Evolutionary conservation across 2,113 vertebrate genomes (phyloP).

Genomic region (Mustela lutreola): DNA sequence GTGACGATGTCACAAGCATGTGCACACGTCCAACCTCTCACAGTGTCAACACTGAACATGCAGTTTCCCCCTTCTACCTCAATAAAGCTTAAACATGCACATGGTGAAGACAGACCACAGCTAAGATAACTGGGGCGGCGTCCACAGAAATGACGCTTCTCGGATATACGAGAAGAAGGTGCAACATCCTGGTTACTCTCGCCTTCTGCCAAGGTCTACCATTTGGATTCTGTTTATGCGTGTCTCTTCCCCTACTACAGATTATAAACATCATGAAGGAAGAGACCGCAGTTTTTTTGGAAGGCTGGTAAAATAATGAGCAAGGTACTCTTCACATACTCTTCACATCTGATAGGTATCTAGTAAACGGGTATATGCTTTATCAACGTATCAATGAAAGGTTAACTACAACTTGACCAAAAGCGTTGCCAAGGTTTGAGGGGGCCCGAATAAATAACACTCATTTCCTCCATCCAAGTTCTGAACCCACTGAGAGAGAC

Average conservation of each 20-base stretch:
- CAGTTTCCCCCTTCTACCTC: neutral
- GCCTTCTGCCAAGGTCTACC: neutral
- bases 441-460: neutral
- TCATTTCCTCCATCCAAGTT: slow-evolving; percentile 9
- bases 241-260: neutral
- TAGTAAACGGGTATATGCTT: neutral
- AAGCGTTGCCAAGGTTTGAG: neutral
- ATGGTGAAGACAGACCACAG: neutral
- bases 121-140: accelerated
- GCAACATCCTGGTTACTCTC: neutral
- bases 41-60: neutral
- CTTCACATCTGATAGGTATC: neutral
- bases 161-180: neutral
- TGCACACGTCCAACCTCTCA: neutral
- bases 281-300: neutral
- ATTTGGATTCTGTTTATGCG: neutral
- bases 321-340: neutral
- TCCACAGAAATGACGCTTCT: neutral
- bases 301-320: neutral
- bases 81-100: neutral
- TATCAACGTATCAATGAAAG: neutral
- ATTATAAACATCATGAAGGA: neutral
- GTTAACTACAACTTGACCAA: neutral
- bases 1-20: too few relatives aligned
- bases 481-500: slow-evolving; percentile 26